Evolutionary conservation across 2,888 invertebrate species (phyloP), one percentile per base, ranked within the genome.

Genomic region (Pyrochroa serraticornis): DNA sequence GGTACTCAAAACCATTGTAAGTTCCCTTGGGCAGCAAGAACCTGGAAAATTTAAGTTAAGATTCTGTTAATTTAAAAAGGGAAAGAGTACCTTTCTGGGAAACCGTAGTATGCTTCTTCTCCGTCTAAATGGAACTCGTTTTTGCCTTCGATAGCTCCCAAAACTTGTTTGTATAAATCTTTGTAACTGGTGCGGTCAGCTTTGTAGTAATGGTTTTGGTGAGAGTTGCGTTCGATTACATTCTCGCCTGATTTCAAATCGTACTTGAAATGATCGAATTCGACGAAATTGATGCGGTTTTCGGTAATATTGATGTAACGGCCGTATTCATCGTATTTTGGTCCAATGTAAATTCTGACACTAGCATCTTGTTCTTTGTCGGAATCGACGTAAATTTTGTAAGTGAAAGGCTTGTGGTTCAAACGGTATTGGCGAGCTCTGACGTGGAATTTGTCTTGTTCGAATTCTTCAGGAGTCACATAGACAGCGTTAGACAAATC

Each of bases 11-110:
- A 47, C 92, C 92, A 57, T 85, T 85, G 32, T 64, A 38, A 39
- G 77, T 84, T 72, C 92, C 92, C 70, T 82, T 89, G 37, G 92
- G 92, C 48, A 92, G 79, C 36, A 91, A 74, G 38, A 91, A 80
- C 48, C 78, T 75, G 52, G 48, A 57, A 43, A 38, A n/a, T 48
- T 46, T 1, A 30, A n/a, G 9, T 7, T 6, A 31, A 30, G 31
- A 31, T 44, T 9, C 5, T n/a, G 22, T 5, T 31, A 9, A 1
- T 30, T 31, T 31, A 37, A 48, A 5, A 2, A 13, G 3, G 22
- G 6, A 2, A 5, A 47, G 1, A 3, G 8, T 56, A 69, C 65
- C 90, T 86, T 30, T 84, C 82, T 1, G 91, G 91, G 82, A 88
- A 88, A 42, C 88, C 87, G 56, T 84, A 87, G 70, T 87, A 80